These are phyloP conservation scores for Bombyx mandarina DNA, from an alignment of 1,140 invertebrate species.

Conservation along the genomic window DNA sequence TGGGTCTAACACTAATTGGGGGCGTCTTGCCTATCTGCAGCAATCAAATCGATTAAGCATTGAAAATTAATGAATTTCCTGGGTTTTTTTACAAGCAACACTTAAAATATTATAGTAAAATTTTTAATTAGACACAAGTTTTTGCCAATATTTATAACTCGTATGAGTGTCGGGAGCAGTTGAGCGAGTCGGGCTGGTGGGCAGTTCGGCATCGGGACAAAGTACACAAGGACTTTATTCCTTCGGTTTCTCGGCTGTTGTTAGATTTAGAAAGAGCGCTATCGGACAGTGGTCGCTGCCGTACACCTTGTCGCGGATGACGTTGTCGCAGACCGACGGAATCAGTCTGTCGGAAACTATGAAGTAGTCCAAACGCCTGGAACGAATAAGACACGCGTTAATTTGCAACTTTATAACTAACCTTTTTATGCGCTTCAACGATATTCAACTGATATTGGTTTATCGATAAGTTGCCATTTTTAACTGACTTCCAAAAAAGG, in stretches of 20 bases:
- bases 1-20: no score
- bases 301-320: slow-evolving; percentile 79
- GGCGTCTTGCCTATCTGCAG: no score
- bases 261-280: slow-evolving; percentile 75
- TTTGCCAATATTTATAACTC: neutral
- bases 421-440: no score
- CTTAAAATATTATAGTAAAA: neutral
- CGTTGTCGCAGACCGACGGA: slow-evolving; percentile 84
- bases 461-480: no score
- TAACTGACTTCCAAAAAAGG: no score
- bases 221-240: slow-evolving; percentile 23
- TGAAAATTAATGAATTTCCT: neutral
- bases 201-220: no score
- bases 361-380: slow-evolving; percentile 95
- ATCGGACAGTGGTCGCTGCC: slow-evolving; percentile 94
- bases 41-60: no score
- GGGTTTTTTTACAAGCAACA: neutral
- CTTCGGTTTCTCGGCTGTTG: slow-evolving; percentile 53
- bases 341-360: slow-evolving; percentile 86
- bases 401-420: no score
- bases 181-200: no score
- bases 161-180: no score
- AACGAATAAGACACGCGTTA: slow-evolving; percentile 38
- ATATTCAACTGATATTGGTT: no score
- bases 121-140: neutral